A percentile compares a stretch with the other conserved stretches of the same genome.
phyloP scores from a whole-genome alignment of 2,888 invertebrate species.

The Chrysolina americana region DNA sequence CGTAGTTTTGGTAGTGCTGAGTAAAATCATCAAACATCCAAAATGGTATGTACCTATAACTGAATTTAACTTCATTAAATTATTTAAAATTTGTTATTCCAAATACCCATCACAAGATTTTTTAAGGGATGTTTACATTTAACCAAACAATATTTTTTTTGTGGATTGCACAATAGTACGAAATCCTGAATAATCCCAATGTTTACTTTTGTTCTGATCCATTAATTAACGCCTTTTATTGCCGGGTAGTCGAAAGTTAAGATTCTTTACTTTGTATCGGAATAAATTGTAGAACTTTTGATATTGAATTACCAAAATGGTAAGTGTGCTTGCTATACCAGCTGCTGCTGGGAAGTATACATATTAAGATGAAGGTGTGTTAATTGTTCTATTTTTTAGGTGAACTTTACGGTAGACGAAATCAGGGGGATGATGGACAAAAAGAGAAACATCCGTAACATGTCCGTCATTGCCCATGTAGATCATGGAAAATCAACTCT shows the following conservation, averaged over 20 bases:
- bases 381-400: conserved; percentile 74
- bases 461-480: conserved; percentile 99
- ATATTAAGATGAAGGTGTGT: not conserved
- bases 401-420: conserved; percentile 99
- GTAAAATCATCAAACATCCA: conserved; percentile 87
- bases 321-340: conserved; percentile 23
- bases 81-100: conserved; percentile 27
- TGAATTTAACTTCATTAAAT: conserved; percentile 28
- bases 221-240: conserved; percentile 39
- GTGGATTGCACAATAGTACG: conserved; percentile 68
- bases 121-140: not conserved
- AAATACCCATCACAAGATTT: conserved; percentile 17
- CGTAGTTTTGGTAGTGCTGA: conserved; percentile 79
- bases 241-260: not conserved
- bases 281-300: not conserved
- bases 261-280: not conserved
- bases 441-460: conserved; percentile 99
- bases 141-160: conserved; percentile 37
- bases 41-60: conserved; percentile 77
- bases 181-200: conserved; percentile 53
- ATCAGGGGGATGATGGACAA: conserved; percentile 99
- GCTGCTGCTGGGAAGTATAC: not conserved
- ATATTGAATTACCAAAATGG: conserved; percentile 27
- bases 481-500: conserved; percentile 99
- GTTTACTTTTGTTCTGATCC: conserved; percentile 48